Percentiles rank a stretch among this genome's conserved stretches.
Evolutionary conservation across 2,797 vertebrate species (phyloP).

Genomic region (Picus viridis): DNA sequence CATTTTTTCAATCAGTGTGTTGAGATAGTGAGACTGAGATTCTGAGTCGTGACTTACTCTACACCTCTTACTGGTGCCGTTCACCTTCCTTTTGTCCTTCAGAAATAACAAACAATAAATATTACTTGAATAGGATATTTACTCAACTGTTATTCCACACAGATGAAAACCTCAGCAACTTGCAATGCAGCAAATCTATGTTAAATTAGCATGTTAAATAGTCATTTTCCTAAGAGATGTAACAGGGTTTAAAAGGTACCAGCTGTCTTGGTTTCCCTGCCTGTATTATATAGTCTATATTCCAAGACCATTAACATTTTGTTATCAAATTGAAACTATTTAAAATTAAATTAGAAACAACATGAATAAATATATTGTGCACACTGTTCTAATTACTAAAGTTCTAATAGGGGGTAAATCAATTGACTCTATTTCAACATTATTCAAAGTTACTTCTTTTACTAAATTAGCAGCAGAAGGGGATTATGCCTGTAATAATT

Average conservation of each 20-base stretch:
- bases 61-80: neutral
- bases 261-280: neutral
- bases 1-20: neutral
- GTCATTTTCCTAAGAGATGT: neutral
- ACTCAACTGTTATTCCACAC: neutral
- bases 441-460: neutral
- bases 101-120: neutral
- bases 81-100: constrained; percentile 6
- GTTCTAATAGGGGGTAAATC: neutral
- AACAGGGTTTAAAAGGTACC: neutral
- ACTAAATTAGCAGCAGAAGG: neutral
- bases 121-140: neutral
- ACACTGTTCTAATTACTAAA: neutral
- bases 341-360: constrained; percentile 32
- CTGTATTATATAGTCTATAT: neutral
- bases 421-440: neutral
- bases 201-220: neutral
- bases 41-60: neutral
- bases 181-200: neutral
- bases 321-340: neutral
- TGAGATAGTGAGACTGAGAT: neutral
- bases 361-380: neutral
- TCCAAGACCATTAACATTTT: neutral
- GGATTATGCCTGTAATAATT: neutral
- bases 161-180: neutral